phyloP scores from a whole-genome alignment of 2,888 invertebrate genomes.

The Priocnemis perturbator region DNA sequence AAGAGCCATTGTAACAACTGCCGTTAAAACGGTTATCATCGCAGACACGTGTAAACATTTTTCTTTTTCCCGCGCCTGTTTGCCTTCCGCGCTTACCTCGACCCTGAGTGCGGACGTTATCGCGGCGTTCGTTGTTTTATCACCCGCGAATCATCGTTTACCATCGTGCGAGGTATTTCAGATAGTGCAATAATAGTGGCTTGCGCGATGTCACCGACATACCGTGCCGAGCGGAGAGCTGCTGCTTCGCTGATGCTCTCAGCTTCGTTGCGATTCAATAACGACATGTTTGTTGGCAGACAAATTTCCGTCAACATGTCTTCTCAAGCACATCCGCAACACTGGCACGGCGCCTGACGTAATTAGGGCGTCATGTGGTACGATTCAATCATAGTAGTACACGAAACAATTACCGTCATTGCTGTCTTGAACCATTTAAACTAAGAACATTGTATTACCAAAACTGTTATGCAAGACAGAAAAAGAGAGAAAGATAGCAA shows the following conservation, averaged over 20 bases:
- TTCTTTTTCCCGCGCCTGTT: constrained; percentile 4
- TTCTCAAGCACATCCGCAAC: too few relatives aligned
- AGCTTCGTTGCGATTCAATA: constrained; percentile 1
- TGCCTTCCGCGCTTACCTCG: constrained; percentile 31
- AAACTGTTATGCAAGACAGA: too few relatives aligned
- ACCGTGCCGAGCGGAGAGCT: constrained; percentile 23
- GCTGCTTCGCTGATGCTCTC: constrained; percentile 2
- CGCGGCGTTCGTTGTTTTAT: constrained; percentile 31
- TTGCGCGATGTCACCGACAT: constrained; percentile 29
- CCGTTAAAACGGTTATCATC: not conserved
- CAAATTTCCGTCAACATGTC: not conserved
- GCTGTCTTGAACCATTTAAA: too few relatives aligned
- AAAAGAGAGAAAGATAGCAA: too few relatives aligned
- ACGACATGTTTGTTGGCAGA: not conserved
- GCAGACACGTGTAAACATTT: constrained; percentile 1
- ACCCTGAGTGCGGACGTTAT: constrained; percentile 39
- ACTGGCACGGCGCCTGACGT: too few relatives aligned
- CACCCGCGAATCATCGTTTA: constrained; percentile 29
- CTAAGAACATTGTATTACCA: too few relatives aligned
- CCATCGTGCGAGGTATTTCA: constrained; percentile 29
- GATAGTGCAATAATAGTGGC: constrained; percentile 51
- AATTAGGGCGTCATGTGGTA: too few relatives aligned
- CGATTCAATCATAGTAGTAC: too few relatives aligned
- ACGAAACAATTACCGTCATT: too few relatives aligned
- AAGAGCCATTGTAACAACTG: too few relatives aligned